A percentile compares a stretch with the other conserved stretches of the same genome.
Conservation (phyloP, 2,797 vertebrate genomes). For the Megaceryle alcyon region DNA sequence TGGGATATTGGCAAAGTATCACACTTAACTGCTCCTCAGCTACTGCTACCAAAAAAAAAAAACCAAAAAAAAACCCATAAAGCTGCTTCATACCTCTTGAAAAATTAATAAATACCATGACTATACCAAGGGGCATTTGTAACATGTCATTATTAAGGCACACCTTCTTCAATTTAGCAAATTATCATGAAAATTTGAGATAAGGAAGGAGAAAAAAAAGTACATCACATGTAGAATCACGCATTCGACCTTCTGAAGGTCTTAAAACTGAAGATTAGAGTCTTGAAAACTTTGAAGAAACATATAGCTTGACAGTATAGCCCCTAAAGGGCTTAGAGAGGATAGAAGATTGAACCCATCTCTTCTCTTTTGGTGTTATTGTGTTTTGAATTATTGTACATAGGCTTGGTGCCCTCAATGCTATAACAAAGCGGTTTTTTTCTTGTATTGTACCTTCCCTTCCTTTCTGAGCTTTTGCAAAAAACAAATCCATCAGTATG, state of each 20-base stretch:
- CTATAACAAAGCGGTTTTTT: background rate
- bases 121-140: background rate
- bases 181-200: background rate
- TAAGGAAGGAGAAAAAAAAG: background rate
- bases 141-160: background rate
- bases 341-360: background rate
- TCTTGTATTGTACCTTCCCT: background rate
- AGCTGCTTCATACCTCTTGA: background rate
- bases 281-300: background rate
- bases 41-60: background rate
- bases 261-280: background rate
- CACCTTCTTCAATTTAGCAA: background rate
- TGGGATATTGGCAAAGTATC: background rate
- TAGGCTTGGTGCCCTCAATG: background rate
- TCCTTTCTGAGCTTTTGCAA: background rate
- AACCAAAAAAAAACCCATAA: background rate
- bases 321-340: background rate
- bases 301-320: background rate
- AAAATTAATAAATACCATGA: background rate
- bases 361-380: background rate
- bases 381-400: background rate
- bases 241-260: background rate
- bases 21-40: background rate
- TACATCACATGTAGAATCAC: background rate
- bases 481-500: background rate